Base-by-base conservation (phyloP, 2,888 invertebrate genomes). In the Allolobophora icterica region DNA sequence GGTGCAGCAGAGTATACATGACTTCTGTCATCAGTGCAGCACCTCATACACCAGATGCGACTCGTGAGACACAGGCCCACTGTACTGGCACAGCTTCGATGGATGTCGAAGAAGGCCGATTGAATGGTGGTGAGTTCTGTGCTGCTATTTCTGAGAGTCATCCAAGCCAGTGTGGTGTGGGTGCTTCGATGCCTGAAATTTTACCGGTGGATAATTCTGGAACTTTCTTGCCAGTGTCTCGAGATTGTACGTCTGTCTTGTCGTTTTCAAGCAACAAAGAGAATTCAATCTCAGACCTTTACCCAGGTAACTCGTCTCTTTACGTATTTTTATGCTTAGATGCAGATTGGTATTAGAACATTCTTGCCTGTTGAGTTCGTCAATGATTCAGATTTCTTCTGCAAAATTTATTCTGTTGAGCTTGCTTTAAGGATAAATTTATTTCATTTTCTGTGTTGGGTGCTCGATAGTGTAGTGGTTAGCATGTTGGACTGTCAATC, bases 251-350 rank as follows among this genome's bases (percentile, higher is more conserved):
- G 24, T 58, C 90, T 40, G 90, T 52, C 42, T 40, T 35, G 35
- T 90, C 84, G 21, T 40, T n/a, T 30, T 52, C 89, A 45, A 52
- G 38, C 42, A 89, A 89, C 89, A 89, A 89, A 89, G 89, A 89
- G 45, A 87, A 87, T 87, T 87, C 87, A 19, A 71, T 71, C 71
- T 71, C 71, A 8, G 71, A 71, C 42, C 42, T 42, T 52, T 52
- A 52, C 24, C 52, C 52, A 21, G 24, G 52, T 52, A 30, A n/a
- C 71, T n/a, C 11, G 6, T 71, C 71, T n/a, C n/a, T 71, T 6
- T n/a, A 71, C 30, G 11, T n/a, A 30, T 30, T 71, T 71, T 6
- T 21, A 52, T n/a, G 71, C 52, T 52, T 52, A 8, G 21, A 52
- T 24, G 4, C 24, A 52, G 24, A 52, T 24, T 52, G 52, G 5